Conservation (phyloP, 2,888 invertebrate species). For the Stramonita haemastoma region DNA sequence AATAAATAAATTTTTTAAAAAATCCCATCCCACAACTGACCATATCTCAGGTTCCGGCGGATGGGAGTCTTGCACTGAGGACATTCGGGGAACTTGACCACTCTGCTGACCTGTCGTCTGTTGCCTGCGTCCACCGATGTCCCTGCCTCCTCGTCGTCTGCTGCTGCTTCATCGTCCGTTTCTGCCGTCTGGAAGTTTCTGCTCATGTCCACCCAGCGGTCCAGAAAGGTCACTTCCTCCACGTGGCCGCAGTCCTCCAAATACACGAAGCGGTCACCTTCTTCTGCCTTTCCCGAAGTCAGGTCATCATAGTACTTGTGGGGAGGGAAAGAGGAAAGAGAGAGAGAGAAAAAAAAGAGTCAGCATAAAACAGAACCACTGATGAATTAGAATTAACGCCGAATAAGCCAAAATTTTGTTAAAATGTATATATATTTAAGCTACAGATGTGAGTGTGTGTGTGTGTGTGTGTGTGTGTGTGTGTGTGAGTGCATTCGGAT, state of each 20-base stretch:
- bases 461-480: too few relatives aligned
- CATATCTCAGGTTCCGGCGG: conserved; percentile 81
- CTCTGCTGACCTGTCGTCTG: not conserved
- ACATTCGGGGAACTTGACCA: conserved; percentile 77
- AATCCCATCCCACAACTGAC: conserved; percentile 53
- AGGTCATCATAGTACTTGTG: not conserved
- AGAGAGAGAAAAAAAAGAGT: not conserved
- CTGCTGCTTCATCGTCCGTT: not conserved
- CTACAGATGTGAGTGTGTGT: too few relatives aligned
- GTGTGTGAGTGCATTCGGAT: too few relatives aligned
- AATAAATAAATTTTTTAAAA: too few relatives aligned
- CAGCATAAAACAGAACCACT: too few relatives aligned
- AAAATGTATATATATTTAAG: too few relatives aligned
- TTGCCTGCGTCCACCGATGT: not conserved
- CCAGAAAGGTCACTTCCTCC: conserved; percentile 74
- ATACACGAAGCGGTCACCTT: conserved; percentile 77
- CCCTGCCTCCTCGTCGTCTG: conserved; percentile 79
- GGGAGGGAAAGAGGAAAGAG: not conserved
- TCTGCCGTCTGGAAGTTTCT: conserved; percentile 63
- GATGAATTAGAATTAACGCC: too few relatives aligned
- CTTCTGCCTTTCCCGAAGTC: conserved; percentile 72
- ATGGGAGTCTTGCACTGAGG: conserved; percentile 83
- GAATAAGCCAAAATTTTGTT: too few relatives aligned
- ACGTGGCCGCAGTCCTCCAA: conserved; percentile 67
- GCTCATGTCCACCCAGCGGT: conserved; percentile 78